phyloP scores from a whole-genome alignment of 2,113 vertebrate species.

The Rhabdomys dilectus region DNA sequence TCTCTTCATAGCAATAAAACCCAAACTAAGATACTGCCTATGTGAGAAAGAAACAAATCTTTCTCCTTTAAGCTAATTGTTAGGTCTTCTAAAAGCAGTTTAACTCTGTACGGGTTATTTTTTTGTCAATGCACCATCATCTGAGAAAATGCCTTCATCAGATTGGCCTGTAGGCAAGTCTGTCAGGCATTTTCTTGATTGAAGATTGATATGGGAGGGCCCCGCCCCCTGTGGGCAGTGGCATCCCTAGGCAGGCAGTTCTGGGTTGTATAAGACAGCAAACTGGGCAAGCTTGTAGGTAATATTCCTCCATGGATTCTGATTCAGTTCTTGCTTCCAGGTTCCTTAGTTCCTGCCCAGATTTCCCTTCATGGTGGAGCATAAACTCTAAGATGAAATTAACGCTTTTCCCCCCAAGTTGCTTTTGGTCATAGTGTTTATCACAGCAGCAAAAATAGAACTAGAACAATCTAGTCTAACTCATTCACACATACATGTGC shows the following conservation, averaged over 20 bases:
- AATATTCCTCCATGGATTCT: background rate
- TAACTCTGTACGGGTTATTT: background rate
- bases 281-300: background rate
- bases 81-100: background rate
- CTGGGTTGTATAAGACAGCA: background rate
- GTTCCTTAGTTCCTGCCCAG: background rate
- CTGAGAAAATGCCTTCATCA: background rate
- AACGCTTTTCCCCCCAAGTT: background rate
- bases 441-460: background rate
- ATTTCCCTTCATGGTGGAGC: background rate
- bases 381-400: too few relatives aligned
- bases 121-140: background rate
- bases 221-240: background rate
- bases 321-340: background rate
- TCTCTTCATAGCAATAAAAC: too few relatives aligned
- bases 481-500: background rate
- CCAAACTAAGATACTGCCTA: too few relatives aligned
- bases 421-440: background rate
- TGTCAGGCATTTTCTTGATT: background rate
- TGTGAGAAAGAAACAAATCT: background rate
- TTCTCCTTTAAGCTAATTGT: constrained; percentile 8
- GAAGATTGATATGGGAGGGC: background rate
- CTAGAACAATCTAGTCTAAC: background rate
- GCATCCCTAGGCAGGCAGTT: background rate
- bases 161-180: background rate